phyloP scores from a whole-genome alignment of 2,113 vertebrate species.

The Apodemus speciosus region DNA sequence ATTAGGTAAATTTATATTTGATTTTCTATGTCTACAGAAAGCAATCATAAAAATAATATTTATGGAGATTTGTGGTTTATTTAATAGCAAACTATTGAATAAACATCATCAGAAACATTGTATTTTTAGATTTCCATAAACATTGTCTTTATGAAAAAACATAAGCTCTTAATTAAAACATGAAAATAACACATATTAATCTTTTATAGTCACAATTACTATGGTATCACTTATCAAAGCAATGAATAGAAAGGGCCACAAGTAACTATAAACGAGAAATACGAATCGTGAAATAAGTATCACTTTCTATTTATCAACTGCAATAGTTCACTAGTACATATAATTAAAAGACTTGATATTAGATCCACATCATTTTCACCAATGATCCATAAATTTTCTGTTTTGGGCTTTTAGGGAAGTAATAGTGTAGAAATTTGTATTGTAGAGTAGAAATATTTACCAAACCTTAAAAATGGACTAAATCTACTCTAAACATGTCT shows the following conservation, averaged over 20 bases:
- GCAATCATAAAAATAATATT: neutral
- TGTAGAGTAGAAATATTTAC: neutral
- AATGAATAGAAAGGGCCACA: neutral
- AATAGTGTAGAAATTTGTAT: neutral
- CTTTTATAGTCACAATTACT: neutral
- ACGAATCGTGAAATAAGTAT: neutral
- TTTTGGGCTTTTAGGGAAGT: constrained; percentile 14
- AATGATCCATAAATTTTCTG: neutral
- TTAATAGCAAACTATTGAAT: neutral
- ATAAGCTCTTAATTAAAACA: neutral
- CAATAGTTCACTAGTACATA: neutral
- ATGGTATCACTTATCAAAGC: neutral
- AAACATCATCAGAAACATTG: neutral
- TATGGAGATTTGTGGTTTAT: neutral
- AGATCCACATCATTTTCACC: neutral
- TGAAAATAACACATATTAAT: neutral
- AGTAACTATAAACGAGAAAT: neutral
- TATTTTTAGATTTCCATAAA: neutral
- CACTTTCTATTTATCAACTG: neutral
- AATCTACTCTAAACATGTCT: neutral
- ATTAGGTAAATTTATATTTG: neutral
- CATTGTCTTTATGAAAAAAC: neutral
- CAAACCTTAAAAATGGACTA: neutral
- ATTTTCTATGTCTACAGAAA: neutral
- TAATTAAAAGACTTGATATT: neutral